A percentile compares a stretch with the other conserved stretches of the same genome.
Conservation (phyloP, 2,113 vertebrate species). For the Ascaphus truei region DNA sequence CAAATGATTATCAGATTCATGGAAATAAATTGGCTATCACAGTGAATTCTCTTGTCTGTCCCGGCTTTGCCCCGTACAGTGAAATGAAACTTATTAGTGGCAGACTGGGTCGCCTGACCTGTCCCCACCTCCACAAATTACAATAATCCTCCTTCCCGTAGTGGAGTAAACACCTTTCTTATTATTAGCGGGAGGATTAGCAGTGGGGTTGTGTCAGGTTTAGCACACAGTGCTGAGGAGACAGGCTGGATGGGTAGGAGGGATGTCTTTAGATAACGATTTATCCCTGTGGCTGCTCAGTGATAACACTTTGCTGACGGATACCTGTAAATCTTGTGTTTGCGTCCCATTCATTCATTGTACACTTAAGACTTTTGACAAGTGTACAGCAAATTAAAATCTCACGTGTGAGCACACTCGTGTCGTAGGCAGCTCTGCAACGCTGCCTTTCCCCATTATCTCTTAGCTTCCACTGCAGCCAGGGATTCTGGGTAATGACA, state of each 20-base stretch:
- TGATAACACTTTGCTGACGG: slow-evolving; percentile 19
- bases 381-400: background rate
- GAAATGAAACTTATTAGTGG: background rate
- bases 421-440: too few relatives aligned
- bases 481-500: too few relatives aligned
- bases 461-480: too few relatives aligned
- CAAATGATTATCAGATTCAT: slow-evolving; percentile 10
- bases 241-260: slow-evolving; percentile 19
- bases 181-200: slow-evolving; percentile 13
- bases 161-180: slow-evolving; percentile 31
- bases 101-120: slow-evolving; percentile 1
- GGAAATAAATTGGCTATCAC: too few relatives aligned
- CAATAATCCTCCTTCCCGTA: slow-evolving; percentile 31
- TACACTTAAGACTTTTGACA: background rate
- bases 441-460: too few relatives aligned
- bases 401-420: too few relatives aligned
- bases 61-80: background rate
- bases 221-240: slow-evolving; percentile 3
- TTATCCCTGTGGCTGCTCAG: slow-evolving; percentile 1
- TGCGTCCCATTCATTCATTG: background rate
- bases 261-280: slow-evolving; percentile 26
- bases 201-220: slow-evolving; percentile 18
- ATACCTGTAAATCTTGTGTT: background rate
- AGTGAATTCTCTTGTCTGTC: too few relatives aligned
- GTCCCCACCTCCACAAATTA: slow-evolving; percentile 1